Percentiles rank a stretch among this genome's conserved stretches.
phyloP scores from a whole-genome alignment of 2,797 vertebrate genomes.

The Poeciliopsis infans region DNA sequence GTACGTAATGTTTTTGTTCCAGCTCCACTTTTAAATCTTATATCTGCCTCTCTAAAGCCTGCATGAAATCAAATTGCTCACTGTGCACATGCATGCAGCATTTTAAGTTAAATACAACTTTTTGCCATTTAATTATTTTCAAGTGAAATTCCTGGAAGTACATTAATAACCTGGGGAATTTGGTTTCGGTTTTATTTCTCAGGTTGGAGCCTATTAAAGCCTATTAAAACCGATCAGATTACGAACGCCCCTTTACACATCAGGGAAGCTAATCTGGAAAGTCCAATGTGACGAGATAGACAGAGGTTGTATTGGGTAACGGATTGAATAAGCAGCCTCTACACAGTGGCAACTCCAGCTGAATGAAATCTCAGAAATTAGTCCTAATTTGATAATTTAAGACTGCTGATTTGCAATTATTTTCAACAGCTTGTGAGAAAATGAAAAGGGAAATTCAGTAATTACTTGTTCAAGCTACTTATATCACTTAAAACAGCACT shows the following conservation, averaged over 20 bases:
- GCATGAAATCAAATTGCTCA: neutral
- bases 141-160: neutral
- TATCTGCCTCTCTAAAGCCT: neutral
- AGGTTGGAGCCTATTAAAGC: neutral
- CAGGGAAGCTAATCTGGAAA: conserved; percentile 1
- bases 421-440: neutral
- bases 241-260: neutral
- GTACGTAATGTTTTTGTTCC: neutral
- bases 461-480: neutral
- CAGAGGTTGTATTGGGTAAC: conserved; percentile 26
- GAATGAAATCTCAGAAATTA: neutral
- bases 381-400: neutral
- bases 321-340: neutral
- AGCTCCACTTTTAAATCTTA: neutral
- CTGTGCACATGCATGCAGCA: neutral
- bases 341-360: neutral
- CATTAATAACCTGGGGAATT: neutral
- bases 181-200: neutral
- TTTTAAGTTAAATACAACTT: neutral
- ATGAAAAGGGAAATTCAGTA: neutral
- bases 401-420: neutral
- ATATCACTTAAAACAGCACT: neutral
- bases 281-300: neutral
- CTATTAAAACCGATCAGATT: neutral
- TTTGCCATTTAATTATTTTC: neutral